These are phyloP conservation scores for Ramazzottius varieornatus DNA, from an alignment of 2,888 invertebrate genomes.

Conservation along the genomic window DNA sequence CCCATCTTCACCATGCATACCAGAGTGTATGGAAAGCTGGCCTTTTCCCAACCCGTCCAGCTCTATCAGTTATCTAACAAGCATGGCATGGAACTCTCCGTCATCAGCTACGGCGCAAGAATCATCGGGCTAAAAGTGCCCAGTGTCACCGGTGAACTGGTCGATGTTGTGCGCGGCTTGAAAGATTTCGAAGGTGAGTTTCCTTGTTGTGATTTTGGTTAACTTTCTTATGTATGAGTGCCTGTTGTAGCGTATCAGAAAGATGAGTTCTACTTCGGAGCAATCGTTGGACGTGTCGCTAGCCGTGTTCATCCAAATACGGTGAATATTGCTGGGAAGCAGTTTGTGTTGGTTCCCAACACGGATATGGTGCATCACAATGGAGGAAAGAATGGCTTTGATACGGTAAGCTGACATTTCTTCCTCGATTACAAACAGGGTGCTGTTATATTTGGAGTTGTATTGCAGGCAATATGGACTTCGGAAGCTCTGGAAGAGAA, in stretches of 20 bases:
- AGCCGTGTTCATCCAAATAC: background rate
- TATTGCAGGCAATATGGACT: background rate
- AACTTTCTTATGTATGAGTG: background rate
- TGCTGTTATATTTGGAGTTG: background rate
- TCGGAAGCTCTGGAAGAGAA: background rate
- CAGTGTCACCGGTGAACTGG: background rate
- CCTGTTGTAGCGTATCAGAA: background rate
- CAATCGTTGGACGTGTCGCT: background rate
- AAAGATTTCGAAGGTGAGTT: background rate
- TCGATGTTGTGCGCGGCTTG: background rate
- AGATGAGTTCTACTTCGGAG: background rate
- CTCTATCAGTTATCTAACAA: background rate
- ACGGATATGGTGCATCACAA: background rate
- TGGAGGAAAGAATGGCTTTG: conserved; percentile 1
- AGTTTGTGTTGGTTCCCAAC: background rate
- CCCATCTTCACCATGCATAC: background rate
- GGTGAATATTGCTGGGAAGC: background rate
- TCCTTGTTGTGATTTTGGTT: background rate
- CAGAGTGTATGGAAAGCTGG: background rate
- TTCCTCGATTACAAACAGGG: background rate
- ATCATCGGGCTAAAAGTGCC: background rate
- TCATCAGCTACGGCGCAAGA: background rate
- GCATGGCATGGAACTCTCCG: background rate
- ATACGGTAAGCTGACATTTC: background rate
- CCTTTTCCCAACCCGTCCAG: background rate